These are phyloP conservation scores for Drosophila cracens DNA, from an alignment of 2,888 invertebrate species.

Conservation along the genomic window DNA sequence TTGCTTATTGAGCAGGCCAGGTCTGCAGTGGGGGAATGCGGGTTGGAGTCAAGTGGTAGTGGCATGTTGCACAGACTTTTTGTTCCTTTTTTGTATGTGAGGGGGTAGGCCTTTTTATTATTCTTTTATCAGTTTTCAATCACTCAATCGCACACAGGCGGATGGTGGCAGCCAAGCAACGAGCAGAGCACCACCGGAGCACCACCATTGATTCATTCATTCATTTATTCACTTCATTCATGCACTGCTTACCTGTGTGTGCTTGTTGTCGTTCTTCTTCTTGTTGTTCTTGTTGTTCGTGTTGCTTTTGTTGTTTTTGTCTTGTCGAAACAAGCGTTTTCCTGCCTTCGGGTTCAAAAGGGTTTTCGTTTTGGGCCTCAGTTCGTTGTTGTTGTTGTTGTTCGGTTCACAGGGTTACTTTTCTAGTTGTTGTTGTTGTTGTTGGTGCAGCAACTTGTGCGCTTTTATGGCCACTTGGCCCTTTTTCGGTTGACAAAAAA, in stretches of 20 bases:
- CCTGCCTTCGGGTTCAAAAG: constrained; percentile 66
- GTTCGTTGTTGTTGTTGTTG: constrained; percentile 29
- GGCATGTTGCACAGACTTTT: background rate
- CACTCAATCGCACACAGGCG: constrained; percentile 58
- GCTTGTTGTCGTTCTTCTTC: constrained; percentile 33
- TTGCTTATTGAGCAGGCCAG: constrained; percentile 76
- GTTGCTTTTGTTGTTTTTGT: constrained; percentile 46
- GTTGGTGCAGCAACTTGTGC: constrained; percentile 73
- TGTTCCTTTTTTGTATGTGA: background rate
- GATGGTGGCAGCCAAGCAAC: background rate
- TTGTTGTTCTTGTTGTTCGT: constrained; percentile 37
- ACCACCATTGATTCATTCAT: constrained; percentile 63
- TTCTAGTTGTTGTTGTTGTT: constrained; percentile 38
- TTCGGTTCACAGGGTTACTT: constrained; percentile 34
- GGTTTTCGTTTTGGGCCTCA: constrained; percentile 39
- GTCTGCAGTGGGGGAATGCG: background rate
- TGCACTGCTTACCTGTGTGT: constrained; percentile 68
- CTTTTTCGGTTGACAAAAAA: constrained; percentile 77
- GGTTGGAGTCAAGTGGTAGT: background rate
- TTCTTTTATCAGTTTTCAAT: constrained; percentile 77
- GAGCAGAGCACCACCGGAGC: background rate
- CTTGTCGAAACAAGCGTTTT: constrained; percentile 79
- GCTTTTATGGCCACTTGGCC: constrained; percentile 70
- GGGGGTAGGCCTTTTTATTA: constrained; percentile 42
- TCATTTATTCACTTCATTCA: constrained; percentile 76